Percentiles rank a stretch among this genome's conserved stretches.
Evolutionary conservation across 2,888 invertebrate species (phyloP).

Genomic region (Cephus sareptanus): DNA sequence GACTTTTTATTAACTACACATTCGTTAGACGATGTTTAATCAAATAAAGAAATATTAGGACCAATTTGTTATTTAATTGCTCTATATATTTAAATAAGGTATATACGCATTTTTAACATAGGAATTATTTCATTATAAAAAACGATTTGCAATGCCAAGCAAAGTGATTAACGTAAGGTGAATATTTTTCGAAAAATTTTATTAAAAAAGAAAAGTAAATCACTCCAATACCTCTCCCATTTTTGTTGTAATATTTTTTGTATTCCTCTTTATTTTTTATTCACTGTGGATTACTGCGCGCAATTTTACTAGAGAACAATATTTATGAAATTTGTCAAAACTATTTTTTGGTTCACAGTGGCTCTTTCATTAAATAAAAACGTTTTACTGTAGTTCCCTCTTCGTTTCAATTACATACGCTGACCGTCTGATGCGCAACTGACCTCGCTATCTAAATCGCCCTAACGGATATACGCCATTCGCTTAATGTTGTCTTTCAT

Average conservation of each 20-base stretch:
- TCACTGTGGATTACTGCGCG: neutral
- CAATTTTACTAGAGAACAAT: neutral
- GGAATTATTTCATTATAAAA: neutral
- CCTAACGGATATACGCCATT: constrained; percentile 60
- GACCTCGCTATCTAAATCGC: constrained; percentile 52
- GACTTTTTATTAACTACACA: too few relatives aligned
- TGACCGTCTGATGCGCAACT: constrained; percentile 33
- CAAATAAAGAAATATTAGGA: too few relatives aligned
- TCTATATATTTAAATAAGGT: too few relatives aligned
- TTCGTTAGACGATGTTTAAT: too few relatives aligned
- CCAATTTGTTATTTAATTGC: too few relatives aligned
- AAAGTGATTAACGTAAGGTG: neutral
- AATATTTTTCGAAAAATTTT: neutral
- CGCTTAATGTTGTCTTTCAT: constrained; percentile 54
- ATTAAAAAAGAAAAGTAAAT: neutral
- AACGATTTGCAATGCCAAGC: neutral
- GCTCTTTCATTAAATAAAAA: neutral
- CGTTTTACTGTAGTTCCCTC: neutral
- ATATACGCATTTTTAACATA: too few relatives aligned
- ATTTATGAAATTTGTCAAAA: neutral
- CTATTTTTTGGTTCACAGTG: neutral
- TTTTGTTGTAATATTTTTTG: neutral
- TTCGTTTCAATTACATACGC: neutral
- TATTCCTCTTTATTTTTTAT: neutral
- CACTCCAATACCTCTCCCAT: neutral